Base-by-base conservation (phyloP, 1,140 invertebrate genomes). In the Lutraria rhynchaena region DNA sequence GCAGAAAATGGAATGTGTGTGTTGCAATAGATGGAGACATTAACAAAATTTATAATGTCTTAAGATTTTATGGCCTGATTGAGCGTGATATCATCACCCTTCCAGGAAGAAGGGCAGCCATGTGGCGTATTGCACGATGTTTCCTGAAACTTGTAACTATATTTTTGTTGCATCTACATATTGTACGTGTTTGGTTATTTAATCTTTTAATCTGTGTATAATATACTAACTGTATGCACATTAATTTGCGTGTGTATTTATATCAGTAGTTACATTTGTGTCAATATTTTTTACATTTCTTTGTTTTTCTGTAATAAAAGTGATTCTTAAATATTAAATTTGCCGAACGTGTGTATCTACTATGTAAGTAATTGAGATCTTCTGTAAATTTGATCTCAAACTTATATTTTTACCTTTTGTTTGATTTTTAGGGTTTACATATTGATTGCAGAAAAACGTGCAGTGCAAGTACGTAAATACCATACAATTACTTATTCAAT, bases 71-170 rank as follows among this genome's bases (percentile, higher is more conserved):
- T n/a, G 31, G 44, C 7, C 3, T 71, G 2, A 31, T 13, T 35
- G 33, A 4, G 11, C 4, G 13, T 33, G 53, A 55, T 19, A 7
- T 71, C 11, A 53, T 37, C 17, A 37, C 15, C 7, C 49, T 53
- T 15, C 69, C 69, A 33, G 69, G 49, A 9, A 11, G 69, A n/a
- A 71, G 37, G n/a, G 51, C 29, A 1, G 33, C 69, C n/a, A 7
- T 71, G 35, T 71, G 69, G 69, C 49, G 69, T 1, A 3, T 51
- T 7, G 69, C 69, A 4, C 31, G 69, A 71, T 71, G 69, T 37
- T 53, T 33, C 11, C 53, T 71, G 4, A 11, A 35, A 37, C 17
- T 71, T 46, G 69, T 71, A 53, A 0, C n/a, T 63, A 1, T 22
- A 24, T 60, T 24, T 3, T 5, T n/a, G 3, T n/a, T 19, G 24